These are phyloP conservation scores for Catharus bicknelli DNA, from an alignment of 2,113 vertebrate genomes.

Conservation along the genomic window DNA sequence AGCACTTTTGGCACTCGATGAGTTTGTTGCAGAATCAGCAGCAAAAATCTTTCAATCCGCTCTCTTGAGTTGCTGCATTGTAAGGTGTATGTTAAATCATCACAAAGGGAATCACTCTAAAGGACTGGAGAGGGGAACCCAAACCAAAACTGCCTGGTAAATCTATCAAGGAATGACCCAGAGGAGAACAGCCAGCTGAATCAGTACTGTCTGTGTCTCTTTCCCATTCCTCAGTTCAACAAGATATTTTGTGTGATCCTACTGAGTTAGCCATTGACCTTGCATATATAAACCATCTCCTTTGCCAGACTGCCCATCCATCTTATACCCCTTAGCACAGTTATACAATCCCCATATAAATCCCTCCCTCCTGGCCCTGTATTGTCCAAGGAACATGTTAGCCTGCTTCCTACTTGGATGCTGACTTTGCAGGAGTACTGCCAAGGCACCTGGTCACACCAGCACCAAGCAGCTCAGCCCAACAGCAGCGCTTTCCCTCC, in stretches of 20 bases:
- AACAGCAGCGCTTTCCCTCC: background rate
- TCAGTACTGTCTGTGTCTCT: background rate
- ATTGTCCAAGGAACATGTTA: background rate
- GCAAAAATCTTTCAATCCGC: slow-evolving; percentile 6
- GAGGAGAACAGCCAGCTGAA: background rate
- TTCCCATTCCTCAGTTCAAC: background rate
- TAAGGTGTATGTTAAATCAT: background rate
- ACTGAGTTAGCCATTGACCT: background rate
- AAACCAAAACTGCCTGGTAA: background rate
- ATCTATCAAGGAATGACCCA: background rate
- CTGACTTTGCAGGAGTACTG: background rate
- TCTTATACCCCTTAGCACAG: background rate
- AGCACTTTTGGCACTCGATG: background rate
- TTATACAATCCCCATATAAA: background rate
- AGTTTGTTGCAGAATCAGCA: background rate
- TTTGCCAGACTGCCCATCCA: background rate
- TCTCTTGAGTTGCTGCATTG: background rate
- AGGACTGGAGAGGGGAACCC: background rate
- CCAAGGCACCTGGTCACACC: background rate
- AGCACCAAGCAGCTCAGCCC: background rate
- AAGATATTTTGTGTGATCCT: background rate
- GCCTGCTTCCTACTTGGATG: background rate
- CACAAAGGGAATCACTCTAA: background rate
- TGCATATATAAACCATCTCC: background rate
- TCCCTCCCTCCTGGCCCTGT: background rate